Conservation (phyloP, 2,797 vertebrate species). For the Clarias laeviceps region DNA sequence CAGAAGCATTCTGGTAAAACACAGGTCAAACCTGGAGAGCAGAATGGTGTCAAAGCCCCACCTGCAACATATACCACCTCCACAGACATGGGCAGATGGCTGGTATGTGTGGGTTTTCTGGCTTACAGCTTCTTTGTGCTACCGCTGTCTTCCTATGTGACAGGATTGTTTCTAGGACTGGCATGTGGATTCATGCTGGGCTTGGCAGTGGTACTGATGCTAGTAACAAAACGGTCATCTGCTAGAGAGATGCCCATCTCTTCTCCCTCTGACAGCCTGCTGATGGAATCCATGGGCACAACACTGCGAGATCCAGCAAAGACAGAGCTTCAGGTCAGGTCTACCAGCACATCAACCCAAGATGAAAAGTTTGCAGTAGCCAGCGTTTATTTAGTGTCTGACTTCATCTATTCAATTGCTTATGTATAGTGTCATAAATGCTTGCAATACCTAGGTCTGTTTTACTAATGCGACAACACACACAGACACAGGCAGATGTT, state of each 20-base stretch:
- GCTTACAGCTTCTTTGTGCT: conserved; percentile 83
- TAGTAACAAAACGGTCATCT: conserved; percentile 55
- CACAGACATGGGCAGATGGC: conserved; percentile 72
- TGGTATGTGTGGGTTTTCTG: conserved; percentile 74
- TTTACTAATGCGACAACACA: not conserved
- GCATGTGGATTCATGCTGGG: conserved; percentile 80
- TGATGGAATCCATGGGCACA: conserved; percentile 41
- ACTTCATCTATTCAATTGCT: not conserved
- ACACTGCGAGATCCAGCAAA: conserved; percentile 54
- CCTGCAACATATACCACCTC: conserved; percentile 26
- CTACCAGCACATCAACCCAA: not conserved
- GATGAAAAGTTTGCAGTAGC: conserved; percentile 1
- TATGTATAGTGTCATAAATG: not conserved
- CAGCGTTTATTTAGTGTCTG: not conserved
- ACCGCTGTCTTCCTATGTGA: conserved; percentile 80
- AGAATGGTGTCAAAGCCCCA: not conserved
- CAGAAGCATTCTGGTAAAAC: conserved; percentile 41
- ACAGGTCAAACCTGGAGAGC: not conserved
- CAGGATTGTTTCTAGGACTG: conserved; percentile 80
- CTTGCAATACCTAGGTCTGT: not conserved
- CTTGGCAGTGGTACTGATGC: conserved; percentile 75
- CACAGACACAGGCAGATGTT: not conserved
- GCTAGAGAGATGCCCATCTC: not conserved
- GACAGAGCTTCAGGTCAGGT: conserved; percentile 70
- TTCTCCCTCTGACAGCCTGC: conserved; percentile 39